These are phyloP conservation scores for Zygaena filipendulae DNA, from an alignment of 2,888 invertebrate species.

Conservation along the genomic window DNA sequence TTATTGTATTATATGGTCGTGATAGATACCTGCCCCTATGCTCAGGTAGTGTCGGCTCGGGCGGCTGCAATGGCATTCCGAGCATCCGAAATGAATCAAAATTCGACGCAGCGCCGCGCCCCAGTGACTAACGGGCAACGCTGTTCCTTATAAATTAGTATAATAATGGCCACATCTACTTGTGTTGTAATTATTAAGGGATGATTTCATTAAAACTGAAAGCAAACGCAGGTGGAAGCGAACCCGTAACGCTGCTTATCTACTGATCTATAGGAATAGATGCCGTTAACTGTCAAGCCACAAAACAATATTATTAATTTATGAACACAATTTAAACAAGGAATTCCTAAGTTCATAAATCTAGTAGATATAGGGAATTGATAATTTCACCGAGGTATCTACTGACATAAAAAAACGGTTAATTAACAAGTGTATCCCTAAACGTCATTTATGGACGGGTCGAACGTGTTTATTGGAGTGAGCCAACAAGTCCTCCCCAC, in stretches of 20 bases:
- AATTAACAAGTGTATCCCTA: conserved; percentile 42
- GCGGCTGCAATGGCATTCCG: conserved; percentile 61
- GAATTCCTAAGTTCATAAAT: too few species aligned
- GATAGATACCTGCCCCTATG: conserved; percentile 23
- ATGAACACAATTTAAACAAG: too few species aligned
- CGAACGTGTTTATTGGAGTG: conserved; percentile 51
- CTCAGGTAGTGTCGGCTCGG: conserved; percentile 40
- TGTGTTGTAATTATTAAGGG: conserved; percentile 51
- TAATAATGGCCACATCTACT: conserved; percentile 47
- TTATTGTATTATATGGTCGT: conserved; percentile 15
- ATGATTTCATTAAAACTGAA: conserved; percentile 53
- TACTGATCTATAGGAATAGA: too few species aligned
- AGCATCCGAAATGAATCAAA: conserved; percentile 62
- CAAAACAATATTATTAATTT: too few species aligned
- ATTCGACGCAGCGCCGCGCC: conserved; percentile 33
- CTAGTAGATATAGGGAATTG: too few species aligned
- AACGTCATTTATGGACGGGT: conserved; percentile 49
- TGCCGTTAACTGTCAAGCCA: conserved; percentile 17
- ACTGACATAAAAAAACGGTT: conserved; percentile 4
- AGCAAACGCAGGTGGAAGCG: conserved; percentile 33
- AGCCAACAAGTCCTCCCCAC: conserved; percentile 38
- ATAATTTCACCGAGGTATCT: conserved; percentile 4
- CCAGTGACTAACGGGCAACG: conserved; percentile 34
- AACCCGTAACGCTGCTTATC: conserved; percentile 7
- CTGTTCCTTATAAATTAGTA: conserved; percentile 51